Base-by-base conservation (phyloP, 2,888 invertebrate genomes). In the Lomographa bimaculata region DNA sequence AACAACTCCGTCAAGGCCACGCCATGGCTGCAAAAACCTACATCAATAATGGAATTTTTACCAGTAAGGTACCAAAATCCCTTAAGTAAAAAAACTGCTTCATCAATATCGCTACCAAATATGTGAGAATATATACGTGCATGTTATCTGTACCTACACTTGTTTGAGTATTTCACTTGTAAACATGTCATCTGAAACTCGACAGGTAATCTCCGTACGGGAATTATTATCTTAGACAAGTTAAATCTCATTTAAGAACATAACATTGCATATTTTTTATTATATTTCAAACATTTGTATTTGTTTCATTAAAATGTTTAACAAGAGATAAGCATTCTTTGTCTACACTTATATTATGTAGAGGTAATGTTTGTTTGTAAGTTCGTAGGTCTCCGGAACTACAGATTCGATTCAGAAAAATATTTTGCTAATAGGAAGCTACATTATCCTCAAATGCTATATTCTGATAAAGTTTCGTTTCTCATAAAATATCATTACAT, bases 151-250 rank as follows among this genome's bases (percentile, higher is more conserved):
- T 46, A 40, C 46, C 43, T 40, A 25, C 40, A 45, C 11, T 42
- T 42, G 44, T 44, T 49, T 48, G 29, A 48, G 51, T 61, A 60
- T 61, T 60, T 61, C 48, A 60, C 54, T 58, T 38, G 65, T 66
- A 72, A 72, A 71, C 63, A 71, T 76, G 78, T 72, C 73, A 70
- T 59, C 60, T 60, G 46, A 67, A 70, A 67, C 52, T 61, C 47
- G 45, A 53, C 52, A 57, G 26, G 60, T 57, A 58, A 54, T 45
- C 46, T 54, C 54, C 51, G 14, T 19, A 23, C 3, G 16, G 20
- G 21, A 56, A 56, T 59, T 58, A 65, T 64, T 66, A 70, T 54
- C 57, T 56, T 44, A 52, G 66, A 64, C 64, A 63, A 48, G 46
- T 62, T 54, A 40, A 60, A 58, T 63, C 60, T 56, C 44, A 48